Evolutionary conservation across 2,113 vertebrate species (phyloP), one percentile per base, ranked within the genome.

Genomic region (Coturnix japonica): DNA sequence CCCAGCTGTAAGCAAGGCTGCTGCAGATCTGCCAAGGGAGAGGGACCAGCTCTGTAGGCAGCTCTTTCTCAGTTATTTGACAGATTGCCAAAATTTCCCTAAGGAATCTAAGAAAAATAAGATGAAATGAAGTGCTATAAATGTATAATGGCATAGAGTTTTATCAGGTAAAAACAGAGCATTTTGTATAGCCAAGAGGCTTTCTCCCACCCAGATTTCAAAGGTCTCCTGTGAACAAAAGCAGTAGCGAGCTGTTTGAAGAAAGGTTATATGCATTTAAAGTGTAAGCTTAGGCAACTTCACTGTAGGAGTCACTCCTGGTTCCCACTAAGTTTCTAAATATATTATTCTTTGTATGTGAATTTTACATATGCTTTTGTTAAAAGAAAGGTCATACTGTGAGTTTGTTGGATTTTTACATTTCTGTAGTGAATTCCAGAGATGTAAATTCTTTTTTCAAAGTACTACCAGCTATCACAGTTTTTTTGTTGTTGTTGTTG

Each of bases 361-460:
- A 85, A 77, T 87, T 91, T 85, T 85, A 41, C 71, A 82, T 79
- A 56, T 49, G 44, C 44, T 94, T 91, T 83, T 71, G 61, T 66
- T 91, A 83, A 74, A 89, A 74, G 57, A 94, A 95, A 90, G 66
- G 65, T 87, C 89, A 91, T 21, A 11, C 63, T 90, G 57, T 31
- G 47, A 75, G 9, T 86, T 77, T 78, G 30, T 14, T 87, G 47
- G 15, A 80, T 84, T 94, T 92, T 94, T 91, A 83, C 51, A 51
- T 87, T 95, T 95, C 75, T 89, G 49, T 31, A 82, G 51, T 26
- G 47, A 39, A 89, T 87, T 87, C 81, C 63, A 81, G 43, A 73
- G 59, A 94, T 93, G 78, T 87, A 93, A 87, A 95, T 95, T 85
- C 56, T 74, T 69, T n/a, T 79, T 60, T 93, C 67, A 69, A 67